Evolutionary conservation across 2,797 vertebrate species (phyloP).

Genomic region (Crocidura indochinensis): DNA sequence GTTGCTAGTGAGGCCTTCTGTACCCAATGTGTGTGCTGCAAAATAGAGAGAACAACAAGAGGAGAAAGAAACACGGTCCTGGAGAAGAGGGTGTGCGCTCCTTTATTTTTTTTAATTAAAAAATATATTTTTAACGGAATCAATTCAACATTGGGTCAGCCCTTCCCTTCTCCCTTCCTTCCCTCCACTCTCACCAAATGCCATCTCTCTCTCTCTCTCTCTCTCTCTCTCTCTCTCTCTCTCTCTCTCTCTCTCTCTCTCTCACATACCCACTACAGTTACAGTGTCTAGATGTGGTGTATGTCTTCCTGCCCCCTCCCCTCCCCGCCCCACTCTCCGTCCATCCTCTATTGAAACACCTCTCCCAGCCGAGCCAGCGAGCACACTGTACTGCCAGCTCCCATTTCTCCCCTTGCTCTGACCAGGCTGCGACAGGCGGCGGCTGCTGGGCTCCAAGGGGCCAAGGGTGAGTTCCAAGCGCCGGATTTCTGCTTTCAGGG

Average conservation of each 20-base stretch:
- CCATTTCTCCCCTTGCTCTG: constrained; percentile 56
- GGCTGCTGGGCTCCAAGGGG: constrained; percentile 84
- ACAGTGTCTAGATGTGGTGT: constrained; percentile 66
- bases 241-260: constrained; percentile 45
- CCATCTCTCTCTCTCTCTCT: constrained; percentile 32
- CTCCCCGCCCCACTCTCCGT: constrained; percentile 66
- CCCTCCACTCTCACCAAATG: constrained; percentile 60
- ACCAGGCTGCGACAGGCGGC: constrained; percentile 73
- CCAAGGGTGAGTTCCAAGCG: constrained; percentile 89
- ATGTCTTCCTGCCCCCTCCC: constrained; percentile 74
- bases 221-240: constrained; percentile 36
- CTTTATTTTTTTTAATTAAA: not conserved
- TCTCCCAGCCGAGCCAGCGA: constrained; percentile 57
- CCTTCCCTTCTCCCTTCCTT: not conserved
- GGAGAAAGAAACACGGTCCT: not conserved
- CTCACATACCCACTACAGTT: constrained; percentile 68
- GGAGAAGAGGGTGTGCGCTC: constrained; percentile 45
- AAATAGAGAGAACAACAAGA: constrained; percentile 57
- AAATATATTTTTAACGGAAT: constrained; percentile 23
- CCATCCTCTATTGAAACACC: constrained; percentile 76
- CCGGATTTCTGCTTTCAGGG: constrained; percentile 68
- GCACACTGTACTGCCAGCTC: constrained; percentile 41
- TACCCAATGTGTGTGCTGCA: constrained; percentile 71
- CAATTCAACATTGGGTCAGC: constrained; percentile 73
- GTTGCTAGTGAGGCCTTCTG: constrained; percentile 77